Conservation (phyloP, 2,888 invertebrate genomes). For the Deilephila porcellus region DNA sequence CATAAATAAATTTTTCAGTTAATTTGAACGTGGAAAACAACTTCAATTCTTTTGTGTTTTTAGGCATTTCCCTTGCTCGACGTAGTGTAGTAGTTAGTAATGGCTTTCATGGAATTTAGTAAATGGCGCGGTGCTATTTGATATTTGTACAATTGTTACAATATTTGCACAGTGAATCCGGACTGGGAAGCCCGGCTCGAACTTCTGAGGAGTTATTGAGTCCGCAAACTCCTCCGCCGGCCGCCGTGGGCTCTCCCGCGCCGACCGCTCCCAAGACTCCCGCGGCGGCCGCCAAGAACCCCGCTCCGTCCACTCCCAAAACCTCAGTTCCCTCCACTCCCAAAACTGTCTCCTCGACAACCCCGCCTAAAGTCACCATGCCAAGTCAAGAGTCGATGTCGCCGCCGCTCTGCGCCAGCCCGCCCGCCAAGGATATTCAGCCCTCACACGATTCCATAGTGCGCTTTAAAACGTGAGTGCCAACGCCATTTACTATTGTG, state of each 20-base stretch:
- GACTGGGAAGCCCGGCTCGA: slow-evolving; percentile 74
- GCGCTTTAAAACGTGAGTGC: slow-evolving; percentile 79
- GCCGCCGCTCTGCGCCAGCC: slow-evolving; percentile 77
- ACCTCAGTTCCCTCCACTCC: slow-evolving; percentile 46
- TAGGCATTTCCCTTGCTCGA: background rate
- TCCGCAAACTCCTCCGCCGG: slow-evolving; percentile 70
- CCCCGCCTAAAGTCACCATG: slow-evolving; percentile 47
- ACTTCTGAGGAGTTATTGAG: slow-evolving; percentile 74
- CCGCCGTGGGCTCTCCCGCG: slow-evolving; percentile 44
- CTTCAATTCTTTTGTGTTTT: background rate
- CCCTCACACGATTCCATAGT: slow-evolving; percentile 74
- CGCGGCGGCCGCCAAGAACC: slow-evolving; percentile 42
- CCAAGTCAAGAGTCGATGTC: slow-evolving; percentile 63
- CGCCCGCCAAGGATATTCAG: slow-evolving; percentile 68
- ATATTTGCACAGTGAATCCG: slow-evolving; percentile 68
- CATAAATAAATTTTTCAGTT: too few relatives aligned
- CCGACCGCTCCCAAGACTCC: slow-evolving; percentile 45
- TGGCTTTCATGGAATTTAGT: background rate
- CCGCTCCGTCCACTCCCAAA: slow-evolving; percentile 43
- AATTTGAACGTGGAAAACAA: background rate
- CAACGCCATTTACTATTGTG: slow-evolving; percentile 31
- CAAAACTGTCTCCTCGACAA: slow-evolving; percentile 46
- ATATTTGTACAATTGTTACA: background rate
- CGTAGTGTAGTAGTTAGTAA: background rate
- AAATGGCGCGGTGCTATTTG: background rate